Percentiles rank a stretch among this genome's conserved stretches.
Evolutionary conservation across 2,113 vertebrate species (phyloP).

Genomic region (Leucopsar rothschildi): DNA sequence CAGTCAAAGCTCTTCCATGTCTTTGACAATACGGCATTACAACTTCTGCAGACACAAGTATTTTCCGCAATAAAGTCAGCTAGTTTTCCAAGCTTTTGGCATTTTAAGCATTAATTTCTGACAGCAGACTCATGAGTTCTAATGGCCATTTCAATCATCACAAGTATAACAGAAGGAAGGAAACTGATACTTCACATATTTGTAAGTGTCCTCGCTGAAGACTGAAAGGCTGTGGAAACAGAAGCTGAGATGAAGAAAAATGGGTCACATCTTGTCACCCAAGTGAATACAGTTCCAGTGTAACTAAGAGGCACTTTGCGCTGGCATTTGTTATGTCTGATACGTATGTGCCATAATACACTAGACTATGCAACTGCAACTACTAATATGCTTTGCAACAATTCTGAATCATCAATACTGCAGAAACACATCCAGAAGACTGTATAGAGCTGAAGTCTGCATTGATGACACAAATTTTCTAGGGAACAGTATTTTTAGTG

Average conservation of each 20-base stretch:
- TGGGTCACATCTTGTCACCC: accelerated
- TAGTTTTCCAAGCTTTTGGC: not conserved
- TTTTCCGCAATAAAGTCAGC: not conserved
- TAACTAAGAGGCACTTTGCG: not conserved
- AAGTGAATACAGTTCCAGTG: not conserved
- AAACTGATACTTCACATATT: not conserved
- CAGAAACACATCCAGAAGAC: not conserved
- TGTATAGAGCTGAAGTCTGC: not conserved
- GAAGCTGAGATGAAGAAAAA: not conserved
- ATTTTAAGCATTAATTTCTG: not conserved
- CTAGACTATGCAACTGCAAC: not conserved
- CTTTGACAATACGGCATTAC: not conserved
- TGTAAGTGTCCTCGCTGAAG: not conserved
- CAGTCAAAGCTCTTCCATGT: not conserved
- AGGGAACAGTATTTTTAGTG: not conserved
- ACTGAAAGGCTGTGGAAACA: not conserved
- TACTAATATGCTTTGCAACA: not conserved
- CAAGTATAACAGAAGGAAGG: not conserved
- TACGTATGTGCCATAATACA: not conserved
- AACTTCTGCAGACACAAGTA: not conserved
- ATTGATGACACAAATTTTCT: not conserved
- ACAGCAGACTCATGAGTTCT: not conserved
- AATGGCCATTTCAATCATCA: not conserved
- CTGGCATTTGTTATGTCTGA: not conserved
- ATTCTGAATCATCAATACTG: not conserved